Conservation (phyloP, 2,888 invertebrate genomes). For the Eumerus sabulonum region DNA sequence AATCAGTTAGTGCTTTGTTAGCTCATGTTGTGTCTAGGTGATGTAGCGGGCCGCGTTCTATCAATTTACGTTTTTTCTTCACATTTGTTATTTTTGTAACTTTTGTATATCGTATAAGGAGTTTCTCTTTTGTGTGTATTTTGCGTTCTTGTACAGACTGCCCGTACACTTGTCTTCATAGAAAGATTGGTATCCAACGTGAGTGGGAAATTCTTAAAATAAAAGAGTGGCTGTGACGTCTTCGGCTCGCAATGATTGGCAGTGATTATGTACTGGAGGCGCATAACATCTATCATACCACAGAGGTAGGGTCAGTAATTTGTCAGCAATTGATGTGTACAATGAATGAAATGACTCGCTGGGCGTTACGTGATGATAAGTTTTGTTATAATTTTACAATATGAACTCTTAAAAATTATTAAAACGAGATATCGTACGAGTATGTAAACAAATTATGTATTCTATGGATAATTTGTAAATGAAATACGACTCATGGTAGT, state of each 20-base stretch:
- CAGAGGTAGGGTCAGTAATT: slow-evolving; percentile 83
- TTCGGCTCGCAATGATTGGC: slow-evolving; percentile 83
- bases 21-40: slow-evolving; percentile 54
- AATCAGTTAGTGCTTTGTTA: slow-evolving; percentile 56
- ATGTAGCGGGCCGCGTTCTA: slow-evolving; percentile 15
- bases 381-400: too few species aligned
- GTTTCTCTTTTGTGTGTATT: not conserved
- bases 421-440: slow-evolving; percentile 44
- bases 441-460: too few species aligned
- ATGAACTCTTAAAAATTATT: too few species aligned
- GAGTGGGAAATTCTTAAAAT: slow-evolving; percentile 2
- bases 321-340: not conserved
- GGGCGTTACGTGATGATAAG: too few species aligned
- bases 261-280: slow-evolving; percentile 93
- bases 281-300: slow-evolving; percentile 92
- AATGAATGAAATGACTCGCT: too few species aligned
- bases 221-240: slow-evolving; percentile 35
- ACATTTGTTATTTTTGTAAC: slow-evolving; percentile 33
- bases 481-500: slow-evolving; percentile 36
- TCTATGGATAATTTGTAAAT: not conserved
- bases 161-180: slow-evolving; percentile 54
- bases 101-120: slow-evolving; percentile 25
- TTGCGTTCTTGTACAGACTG: slow-evolving; percentile 11
- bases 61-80: not conserved
- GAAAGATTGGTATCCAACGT: not conserved